Conservation (phyloP, 2,113 vertebrate species). For the Riparia riparia region DNA sequence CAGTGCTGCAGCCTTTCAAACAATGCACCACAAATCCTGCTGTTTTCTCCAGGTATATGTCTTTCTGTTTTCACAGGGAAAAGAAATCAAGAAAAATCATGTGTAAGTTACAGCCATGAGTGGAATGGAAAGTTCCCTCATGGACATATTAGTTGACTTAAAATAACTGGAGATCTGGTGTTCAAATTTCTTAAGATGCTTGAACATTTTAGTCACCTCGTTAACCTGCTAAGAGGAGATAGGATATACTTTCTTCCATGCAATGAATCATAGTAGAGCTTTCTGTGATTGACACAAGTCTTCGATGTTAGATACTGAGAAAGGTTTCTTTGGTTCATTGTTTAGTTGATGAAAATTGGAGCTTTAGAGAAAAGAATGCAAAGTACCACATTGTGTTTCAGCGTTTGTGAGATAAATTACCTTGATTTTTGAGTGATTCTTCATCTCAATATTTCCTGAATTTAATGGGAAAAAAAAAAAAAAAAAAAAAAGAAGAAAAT, state of each 20-base stretch:
- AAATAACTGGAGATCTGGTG: slow-evolving; percentile 47
- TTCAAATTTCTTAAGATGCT: slow-evolving; percentile 38
- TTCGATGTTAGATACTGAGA: background rate
- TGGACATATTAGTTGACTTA: slow-evolving; percentile 28
- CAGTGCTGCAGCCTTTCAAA: background rate
- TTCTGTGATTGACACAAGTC: slow-evolving; percentile 10
- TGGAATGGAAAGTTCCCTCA: background rate
- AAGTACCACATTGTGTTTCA: background rate
- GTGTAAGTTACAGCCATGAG: background rate
- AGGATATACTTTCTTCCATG: background rate
- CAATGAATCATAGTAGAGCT: background rate
- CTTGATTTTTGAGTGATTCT: slow-evolving; percentile 13
- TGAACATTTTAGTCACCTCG: background rate
- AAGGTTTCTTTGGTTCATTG: slow-evolving; percentile 4
- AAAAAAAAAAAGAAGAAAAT: background rate
- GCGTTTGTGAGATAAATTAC: background rate
- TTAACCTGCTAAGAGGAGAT: background rate
- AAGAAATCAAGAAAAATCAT: slow-evolving; percentile 32
- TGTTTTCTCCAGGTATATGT: slow-evolving; percentile 11
- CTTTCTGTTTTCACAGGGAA: slow-evolving; percentile 6
- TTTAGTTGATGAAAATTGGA: slow-evolving; percentile 29
- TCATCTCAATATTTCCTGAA: slow-evolving; percentile 13
- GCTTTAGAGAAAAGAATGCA: background rate
- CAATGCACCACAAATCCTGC: background rate
- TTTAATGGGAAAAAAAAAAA: background rate